phyloP scores from a whole-genome alignment of 2,888 invertebrate species.

The Salticus scenicus region DNA sequence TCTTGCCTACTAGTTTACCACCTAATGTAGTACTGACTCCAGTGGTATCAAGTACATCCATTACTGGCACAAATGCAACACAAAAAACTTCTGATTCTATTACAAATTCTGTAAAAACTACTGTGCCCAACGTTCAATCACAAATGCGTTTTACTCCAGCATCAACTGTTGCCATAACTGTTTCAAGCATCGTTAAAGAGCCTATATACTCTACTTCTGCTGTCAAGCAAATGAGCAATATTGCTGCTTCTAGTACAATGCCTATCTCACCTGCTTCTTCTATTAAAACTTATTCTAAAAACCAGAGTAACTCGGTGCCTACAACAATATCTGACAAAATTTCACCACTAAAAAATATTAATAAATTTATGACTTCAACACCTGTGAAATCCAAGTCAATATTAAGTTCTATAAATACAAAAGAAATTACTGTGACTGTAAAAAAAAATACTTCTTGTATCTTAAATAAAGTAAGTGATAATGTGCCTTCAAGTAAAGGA shows the following conservation, averaged over 20 bases:
- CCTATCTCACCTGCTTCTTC: background rate
- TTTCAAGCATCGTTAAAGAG: background rate
- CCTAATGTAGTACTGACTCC: background rate
- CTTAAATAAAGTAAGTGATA: too few species aligned
- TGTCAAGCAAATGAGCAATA: background rate
- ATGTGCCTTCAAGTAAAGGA: too few species aligned
- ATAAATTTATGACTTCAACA: background rate
- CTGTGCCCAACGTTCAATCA: background rate
- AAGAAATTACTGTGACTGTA: too few species aligned
- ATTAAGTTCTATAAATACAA: too few species aligned
- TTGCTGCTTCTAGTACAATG: background rate
- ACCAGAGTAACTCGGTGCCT: background rate
- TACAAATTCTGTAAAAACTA: too few species aligned
- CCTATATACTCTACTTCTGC: background rate
- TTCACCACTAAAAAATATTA: background rate
- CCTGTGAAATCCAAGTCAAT: too few species aligned
- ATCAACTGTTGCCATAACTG: background rate
- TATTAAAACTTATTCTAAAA: background rate
- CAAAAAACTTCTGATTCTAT: background rate
- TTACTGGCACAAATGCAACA: too few species aligned
- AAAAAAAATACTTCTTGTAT: too few species aligned
- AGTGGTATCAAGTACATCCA: background rate
- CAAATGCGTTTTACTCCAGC: background rate
- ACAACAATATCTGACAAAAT: background rate
- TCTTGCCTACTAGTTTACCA: constrained; percentile 20